These are phyloP conservation scores for Euplexia lucipara DNA, from an alignment of 2,888 invertebrate genomes.

Conservation along the genomic window DNA sequence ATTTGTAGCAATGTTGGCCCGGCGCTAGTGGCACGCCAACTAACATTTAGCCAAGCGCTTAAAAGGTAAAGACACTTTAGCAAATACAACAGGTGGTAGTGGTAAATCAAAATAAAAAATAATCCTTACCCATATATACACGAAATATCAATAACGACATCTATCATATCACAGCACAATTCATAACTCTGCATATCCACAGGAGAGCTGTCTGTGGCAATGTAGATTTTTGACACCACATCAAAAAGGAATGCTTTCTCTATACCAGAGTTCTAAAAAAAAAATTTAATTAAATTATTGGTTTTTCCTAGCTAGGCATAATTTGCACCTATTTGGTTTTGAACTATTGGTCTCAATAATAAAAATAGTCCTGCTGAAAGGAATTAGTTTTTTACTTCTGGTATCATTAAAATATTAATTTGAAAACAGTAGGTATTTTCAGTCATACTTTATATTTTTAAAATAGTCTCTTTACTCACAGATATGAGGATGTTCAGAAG, in stretches of 20 bases:
- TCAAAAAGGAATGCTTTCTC: slow-evolving; percentile 99
- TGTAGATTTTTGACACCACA: slow-evolving; percentile 99
- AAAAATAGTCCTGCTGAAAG: too few relatives aligned
- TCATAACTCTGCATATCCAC: slow-evolving; percentile 99
- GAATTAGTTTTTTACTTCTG: too few relatives aligned
- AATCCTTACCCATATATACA: slow-evolving; percentile 98
- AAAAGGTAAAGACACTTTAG: background rate
- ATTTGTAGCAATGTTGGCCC: too few relatives aligned
- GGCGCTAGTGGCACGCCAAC: too few relatives aligned
- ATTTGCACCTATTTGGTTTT: background rate
- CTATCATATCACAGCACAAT: slow-evolving; percentile 99
- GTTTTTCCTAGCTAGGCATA: too few relatives aligned
- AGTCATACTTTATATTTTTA: too few relatives aligned
- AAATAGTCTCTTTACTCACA: slow-evolving; percentile 92
- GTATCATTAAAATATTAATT: too few relatives aligned
- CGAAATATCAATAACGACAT: slow-evolving; percentile 99
- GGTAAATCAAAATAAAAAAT: slow-evolving; percentile 14
- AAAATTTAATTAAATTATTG: slow-evolving; percentile 33
- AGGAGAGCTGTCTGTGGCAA: slow-evolving; percentile 99
- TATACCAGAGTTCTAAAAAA: slow-evolving; percentile 98
- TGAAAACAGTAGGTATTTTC: too few relatives aligned
- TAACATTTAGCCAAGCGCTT: too few relatives aligned
- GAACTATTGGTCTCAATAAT: too few relatives aligned
- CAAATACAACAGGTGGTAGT: background rate
- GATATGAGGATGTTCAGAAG: slow-evolving; percentile 99